Evolutionary conservation across 2,888 invertebrate species (phyloP).

Genomic region (Agonopterix subpropinquella): DNA sequence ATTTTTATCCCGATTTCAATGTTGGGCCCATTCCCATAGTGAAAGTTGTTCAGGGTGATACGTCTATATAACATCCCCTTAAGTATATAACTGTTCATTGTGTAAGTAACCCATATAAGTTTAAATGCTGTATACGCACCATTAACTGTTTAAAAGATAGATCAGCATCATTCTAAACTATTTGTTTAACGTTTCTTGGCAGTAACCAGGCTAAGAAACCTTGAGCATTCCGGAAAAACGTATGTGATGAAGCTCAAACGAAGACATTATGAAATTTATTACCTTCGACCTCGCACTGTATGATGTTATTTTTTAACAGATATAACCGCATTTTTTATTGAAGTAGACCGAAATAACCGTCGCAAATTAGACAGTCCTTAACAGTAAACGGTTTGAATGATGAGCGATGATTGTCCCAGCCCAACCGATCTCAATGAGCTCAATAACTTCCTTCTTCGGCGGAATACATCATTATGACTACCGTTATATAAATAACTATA

Average conservation of each 20-base stretch:
- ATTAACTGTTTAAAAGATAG: too few relatives aligned
- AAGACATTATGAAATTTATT: conserved; percentile 2
- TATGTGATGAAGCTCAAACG: too few relatives aligned
- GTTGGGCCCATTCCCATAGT: too few relatives aligned
- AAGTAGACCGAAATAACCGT: background rate
- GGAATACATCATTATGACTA: too few relatives aligned
- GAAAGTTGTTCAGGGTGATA: too few relatives aligned
- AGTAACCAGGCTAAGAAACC: background rate
- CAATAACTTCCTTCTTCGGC: conserved; percentile 27
- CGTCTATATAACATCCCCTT: too few relatives aligned
- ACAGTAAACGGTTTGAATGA: conserved; percentile 19
- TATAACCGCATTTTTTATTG: background rate
- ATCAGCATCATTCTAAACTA: too few relatives aligned
- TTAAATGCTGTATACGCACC: too few relatives aligned
- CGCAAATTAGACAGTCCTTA: conserved; percentile 1
- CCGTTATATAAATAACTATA: too few relatives aligned
- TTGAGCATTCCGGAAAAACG: background rate
- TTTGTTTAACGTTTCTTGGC: background rate
- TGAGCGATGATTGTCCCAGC: conserved; percentile 21
- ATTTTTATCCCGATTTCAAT: too few relatives aligned
- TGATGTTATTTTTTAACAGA: background rate
- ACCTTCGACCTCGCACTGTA: conserved; percentile 1
- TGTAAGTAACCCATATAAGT: too few relatives aligned
- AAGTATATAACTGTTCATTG: too few relatives aligned
- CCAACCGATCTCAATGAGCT: conserved; percentile 29